Base-by-base conservation (phyloP, 1,140 invertebrate genomes). In the Dufourea novaeangliae region DNA sequence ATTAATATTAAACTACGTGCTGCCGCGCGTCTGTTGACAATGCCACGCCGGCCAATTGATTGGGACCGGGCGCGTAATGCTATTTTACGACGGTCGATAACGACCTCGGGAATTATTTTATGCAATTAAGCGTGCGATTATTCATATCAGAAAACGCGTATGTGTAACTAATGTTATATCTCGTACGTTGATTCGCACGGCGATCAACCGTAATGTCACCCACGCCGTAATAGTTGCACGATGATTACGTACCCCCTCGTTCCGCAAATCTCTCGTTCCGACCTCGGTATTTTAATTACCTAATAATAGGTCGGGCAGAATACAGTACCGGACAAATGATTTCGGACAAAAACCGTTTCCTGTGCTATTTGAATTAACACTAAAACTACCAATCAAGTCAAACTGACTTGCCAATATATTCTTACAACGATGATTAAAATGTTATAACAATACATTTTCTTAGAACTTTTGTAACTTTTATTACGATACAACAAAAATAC, bases 1-100 rank as follows among this genome's bases (percentile, higher is more conserved):
- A 66, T 78, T 78, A 73, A 78, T 73, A 78, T 73, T 78, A 73
- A 78, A 62, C 52, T 41, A 56, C 20, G 34, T n/a, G n/a, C 46
- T 54, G 29, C 17, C 50, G 25, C 12, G 27, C 52, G 69, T 78
- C 50, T 44, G 46, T 57, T 73, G 64, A 56, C 76, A 72, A 72
- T 73, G 52, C 39, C 22, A 12, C 6, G 8, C 37, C 22, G n/a
- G 12, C 25, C 61, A 64, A 78, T 78, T 66, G 76, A 78, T 78
- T 37, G 76, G 61, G n/a, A 20, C n/a, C n/a, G 11, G n/a, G n/a
- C n/a, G 46, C 25, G 29, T 66, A 73, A 78, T 59, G 37, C 50
- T 72, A 73, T 66, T 78, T 78, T 73, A 78, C 70, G 50, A 3
- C 14, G 44, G 11, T 3, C 34, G 69, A 72, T 70, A 61, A 72